Base-by-base conservation (phyloP, 1,140 invertebrate species). In the Psix sp. region DNA sequence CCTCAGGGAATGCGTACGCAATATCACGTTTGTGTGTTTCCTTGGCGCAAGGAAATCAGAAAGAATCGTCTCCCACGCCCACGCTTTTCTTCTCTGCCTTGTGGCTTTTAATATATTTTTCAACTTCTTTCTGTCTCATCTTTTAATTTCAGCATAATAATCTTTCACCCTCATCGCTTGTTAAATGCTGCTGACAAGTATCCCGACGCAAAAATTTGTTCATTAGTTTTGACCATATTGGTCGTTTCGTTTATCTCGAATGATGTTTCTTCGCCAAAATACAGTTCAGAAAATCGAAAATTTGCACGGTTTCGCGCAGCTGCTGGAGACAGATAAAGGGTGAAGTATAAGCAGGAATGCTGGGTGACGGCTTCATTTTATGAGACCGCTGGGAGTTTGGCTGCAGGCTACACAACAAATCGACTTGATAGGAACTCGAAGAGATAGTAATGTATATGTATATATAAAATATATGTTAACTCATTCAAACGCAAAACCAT, bases 311-410 rank as follows among this genome's bases (percentile, higher is more conserved):
- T 71, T 48, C 15, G 52, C 77, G 68, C 82, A 84, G 85, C 84
- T 85, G 80, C 78, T 35, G 48, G 26, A 11, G 40, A 70, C 60
- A 33, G 82, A 84, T 84, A 84, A 84, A 79, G 62, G 45, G 43
- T 56, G 70, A 70, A 73, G 74, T 38, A 43, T 70, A 77, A 74
- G 75, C 63, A 70, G 60, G 70, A 72, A 66, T 36, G 20, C 54
- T 72, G 74, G 71, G 60, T 59, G 68, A 62, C 33, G 77, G 75
- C 49, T 72, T 62, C 48, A 77, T 86, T 71, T 71, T 86, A 86
- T 85, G 82, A 79, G 75, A 82, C 85, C 79, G 82, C 42, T 77
- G 84, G 82, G 85, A 86, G 59, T 79, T 78, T 73, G 63, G 73
- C 83, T 81, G 77, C 80, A 74, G 80, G 81, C 82, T 80, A 80